Evolutionary conservation across 2,113 vertebrate genomes (phyloP), one percentile per base, ranked within the genome.

Genomic region (Heliornis fulica): DNA sequence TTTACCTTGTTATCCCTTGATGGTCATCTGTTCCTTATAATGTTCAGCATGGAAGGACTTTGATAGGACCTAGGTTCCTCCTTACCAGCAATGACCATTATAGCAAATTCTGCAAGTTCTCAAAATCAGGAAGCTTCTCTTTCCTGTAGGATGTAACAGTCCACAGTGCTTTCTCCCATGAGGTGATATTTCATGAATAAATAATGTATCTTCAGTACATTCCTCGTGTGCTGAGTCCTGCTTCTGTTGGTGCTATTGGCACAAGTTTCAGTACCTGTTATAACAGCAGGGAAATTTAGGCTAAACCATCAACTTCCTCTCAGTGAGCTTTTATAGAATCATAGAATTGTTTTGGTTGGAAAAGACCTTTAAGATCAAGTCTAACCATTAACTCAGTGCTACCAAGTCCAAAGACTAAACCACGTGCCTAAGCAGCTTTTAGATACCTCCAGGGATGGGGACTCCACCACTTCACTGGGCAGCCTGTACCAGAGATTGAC

Each of bases 1-100:
- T 82, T 90, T 40, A 72, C 88, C 91, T n/a, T 60, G 66, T 71
- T 90, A 26, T 94, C 91, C 93, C 85, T 10, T 0, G 75, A 14
- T 60, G 51, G 8, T 46, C 56, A 38, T 76, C 81, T 77, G 4
- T 36, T 94, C 94, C 77, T 8, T 15, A 22, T 41, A 71, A 46
- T 34, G 83, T 81, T 89, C 91, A 40, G 71, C 16, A 2, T 68
- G 77, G 77, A 78, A 78, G 28, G 69, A 11, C 36, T 71, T 69
- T 21, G 69, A 43, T 78, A 10, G 81, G 13, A 68, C 64, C 72
- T 57, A 5, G 10, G 54, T 50, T 74, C 32, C 77, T 74, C 41
- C 71, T 83, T 10, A 32, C 11, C 40, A 29, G 53, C 34, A 22
- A 3, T 5, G 34, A 38, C 10, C 1, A 2, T 28, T 46, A 8